Percentiles rank a stretch among this genome's conserved stretches.
phyloP scores from a whole-genome alignment of 2,797 vertebrate genomes.

The Acropternis orthonyx region DNA sequence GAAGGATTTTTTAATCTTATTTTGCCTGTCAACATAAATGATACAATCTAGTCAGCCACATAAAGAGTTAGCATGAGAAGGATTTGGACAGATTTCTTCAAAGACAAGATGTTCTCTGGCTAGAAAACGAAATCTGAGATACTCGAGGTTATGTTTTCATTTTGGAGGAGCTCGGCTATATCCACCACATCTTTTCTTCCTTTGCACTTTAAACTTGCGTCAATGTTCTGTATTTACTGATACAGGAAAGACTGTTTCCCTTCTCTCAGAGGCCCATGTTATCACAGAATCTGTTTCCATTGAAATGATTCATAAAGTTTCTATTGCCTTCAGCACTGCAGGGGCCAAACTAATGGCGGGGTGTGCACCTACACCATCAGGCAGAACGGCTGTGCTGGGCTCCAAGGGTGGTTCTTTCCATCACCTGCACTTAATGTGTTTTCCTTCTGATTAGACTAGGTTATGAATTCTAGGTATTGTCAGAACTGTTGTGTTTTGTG shows the following conservation, averaged over 20 bases:
- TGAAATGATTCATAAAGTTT: background rate
- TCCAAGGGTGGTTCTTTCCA: background rate
- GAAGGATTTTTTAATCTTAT: background rate
- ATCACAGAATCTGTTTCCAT: background rate
- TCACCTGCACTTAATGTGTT: background rate
- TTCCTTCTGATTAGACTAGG: background rate
- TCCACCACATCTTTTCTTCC: background rate
- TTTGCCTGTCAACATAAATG: background rate
- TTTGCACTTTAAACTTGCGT: background rate
- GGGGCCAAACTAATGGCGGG: background rate
- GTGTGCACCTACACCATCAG: background rate
- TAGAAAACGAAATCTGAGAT: background rate
- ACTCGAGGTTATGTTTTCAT: background rate
- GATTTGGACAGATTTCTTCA: background rate
- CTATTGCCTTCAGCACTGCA: background rate
- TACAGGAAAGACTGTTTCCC: background rate
- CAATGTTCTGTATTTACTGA: background rate
- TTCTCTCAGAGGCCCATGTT: background rate
- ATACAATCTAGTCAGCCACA: background rate
- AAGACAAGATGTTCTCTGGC: background rate
- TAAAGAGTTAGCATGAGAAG: background rate
- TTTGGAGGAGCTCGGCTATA: background rate
- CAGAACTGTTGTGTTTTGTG: background rate
- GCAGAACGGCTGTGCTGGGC: fast-evolving
- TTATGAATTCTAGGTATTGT: conserved; percentile 2